phyloP scores from a whole-genome alignment of 2,888 invertebrate genomes.

The Cantharis rufa region DNA sequence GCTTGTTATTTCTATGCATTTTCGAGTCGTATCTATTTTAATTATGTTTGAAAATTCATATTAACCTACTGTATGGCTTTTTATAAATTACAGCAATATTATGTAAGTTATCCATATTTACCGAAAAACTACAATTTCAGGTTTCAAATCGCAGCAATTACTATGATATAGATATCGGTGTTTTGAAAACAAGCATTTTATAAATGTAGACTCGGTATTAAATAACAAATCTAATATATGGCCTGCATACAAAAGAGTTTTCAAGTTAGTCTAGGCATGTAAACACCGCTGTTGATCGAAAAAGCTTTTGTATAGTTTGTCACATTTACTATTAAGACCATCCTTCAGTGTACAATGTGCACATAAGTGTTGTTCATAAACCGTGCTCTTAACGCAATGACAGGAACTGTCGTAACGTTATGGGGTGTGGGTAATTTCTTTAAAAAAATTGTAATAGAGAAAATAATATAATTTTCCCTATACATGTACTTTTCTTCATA shows the following conservation, averaged over 20 bases:
- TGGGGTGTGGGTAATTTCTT: not conserved
- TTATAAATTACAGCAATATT: too few species aligned
- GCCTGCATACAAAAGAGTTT: constrained; percentile 8
- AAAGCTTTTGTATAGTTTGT: constrained; percentile 13
- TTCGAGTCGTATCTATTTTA: too few species aligned
- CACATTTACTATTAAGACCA: constrained; percentile 17
- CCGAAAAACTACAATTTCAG: not conserved
- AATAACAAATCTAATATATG: constrained; percentile 6
- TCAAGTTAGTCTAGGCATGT: constrained; percentile 5
- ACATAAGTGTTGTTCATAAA: constrained; percentile 19
- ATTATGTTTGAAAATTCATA: too few species aligned
- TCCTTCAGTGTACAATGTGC: constrained; percentile 20
- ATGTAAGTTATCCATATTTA: too few species aligned
- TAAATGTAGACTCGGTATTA: constrained; percentile 2
- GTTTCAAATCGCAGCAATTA: not conserved
- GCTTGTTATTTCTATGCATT: too few species aligned
- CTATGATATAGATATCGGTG: not conserved
- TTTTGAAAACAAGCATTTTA: not conserved
- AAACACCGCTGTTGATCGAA: constrained; percentile 14
- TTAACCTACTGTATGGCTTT: too few species aligned
- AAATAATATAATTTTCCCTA: not conserved
- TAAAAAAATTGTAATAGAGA: not conserved
- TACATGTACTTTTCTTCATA: not conserved
- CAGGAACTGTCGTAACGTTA: constrained; percentile 14
- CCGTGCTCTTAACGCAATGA: constrained; percentile 7